Conservation (phyloP, 35 echinoderm and acorn worm genomes). For the Hemicentrotus pulcherrimus region DNA sequence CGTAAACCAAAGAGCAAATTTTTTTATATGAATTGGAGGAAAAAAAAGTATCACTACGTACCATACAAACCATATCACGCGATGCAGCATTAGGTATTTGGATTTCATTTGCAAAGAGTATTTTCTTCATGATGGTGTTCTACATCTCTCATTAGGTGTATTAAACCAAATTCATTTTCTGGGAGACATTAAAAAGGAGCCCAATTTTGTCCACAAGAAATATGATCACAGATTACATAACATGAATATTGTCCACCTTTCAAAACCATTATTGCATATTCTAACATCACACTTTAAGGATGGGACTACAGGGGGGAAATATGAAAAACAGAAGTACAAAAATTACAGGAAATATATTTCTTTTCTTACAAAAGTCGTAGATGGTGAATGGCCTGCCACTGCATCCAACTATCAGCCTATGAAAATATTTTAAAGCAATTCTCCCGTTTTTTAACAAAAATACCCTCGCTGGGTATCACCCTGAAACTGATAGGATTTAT, state of each 20-base stretch:
- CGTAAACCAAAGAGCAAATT: background rate
- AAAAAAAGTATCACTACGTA: too few species aligned
- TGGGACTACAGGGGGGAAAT: background rate
- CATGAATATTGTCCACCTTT: too few species aligned
- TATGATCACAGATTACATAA: too few species aligned
- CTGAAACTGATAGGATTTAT: background rate
- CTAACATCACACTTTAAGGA: background rate
- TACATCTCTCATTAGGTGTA: too few species aligned
- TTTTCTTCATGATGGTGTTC: too few species aligned
- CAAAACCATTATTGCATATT: background rate
- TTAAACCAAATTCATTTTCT: too few species aligned
- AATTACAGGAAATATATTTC: background rate
- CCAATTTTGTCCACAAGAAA: too few species aligned
- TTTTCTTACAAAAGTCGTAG: background rate
- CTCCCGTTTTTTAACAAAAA: too few species aligned
- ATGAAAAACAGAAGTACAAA: background rate
- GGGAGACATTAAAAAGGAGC: too few species aligned
- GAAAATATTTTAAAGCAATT: background rate
- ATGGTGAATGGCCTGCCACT: conserved; percentile 44
- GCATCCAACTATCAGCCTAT: background rate
- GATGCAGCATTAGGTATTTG: too few species aligned
- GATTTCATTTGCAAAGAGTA: too few species aligned
- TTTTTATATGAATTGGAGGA: background rate
- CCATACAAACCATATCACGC: too few species aligned
- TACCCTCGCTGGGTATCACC: background rate